A percentile compares a stretch with the other conserved stretches of the same genome.
These are phyloP conservation scores for Zoanthus sansibaricus DNA, from an alignment of 92 coral and sea anemone genomes.

Conservation along the genomic window DNA sequence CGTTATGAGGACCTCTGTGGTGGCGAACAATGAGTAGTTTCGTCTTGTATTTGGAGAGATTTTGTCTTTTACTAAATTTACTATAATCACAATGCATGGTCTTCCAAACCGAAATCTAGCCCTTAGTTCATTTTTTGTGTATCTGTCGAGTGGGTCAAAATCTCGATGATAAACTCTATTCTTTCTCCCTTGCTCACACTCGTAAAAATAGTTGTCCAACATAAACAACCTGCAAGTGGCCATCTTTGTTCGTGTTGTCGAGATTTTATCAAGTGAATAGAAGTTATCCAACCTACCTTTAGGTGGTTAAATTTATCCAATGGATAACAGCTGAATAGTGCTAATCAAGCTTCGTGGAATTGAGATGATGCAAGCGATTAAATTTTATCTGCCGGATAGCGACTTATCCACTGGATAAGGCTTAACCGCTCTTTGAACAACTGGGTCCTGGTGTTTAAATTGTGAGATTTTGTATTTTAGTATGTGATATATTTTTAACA, in stretches of 20 bases:
- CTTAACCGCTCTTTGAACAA: too few relatives aligned
- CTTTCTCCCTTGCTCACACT: background rate
- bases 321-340: too few relatives aligned
- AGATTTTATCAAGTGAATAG: background rate
- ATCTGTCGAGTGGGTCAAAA: background rate
- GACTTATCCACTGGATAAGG: too few relatives aligned
- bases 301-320: background rate
- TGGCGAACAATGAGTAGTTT: constrained; percentile 39
- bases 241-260: background rate
- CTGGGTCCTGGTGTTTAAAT: background rate
- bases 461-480: constrained; percentile 28
- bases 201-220: background rate
- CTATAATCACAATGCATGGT: constrained; percentile 7
- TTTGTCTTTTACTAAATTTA: constrained; percentile 22
- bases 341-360: too few relatives aligned
- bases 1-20: constrained; percentile 35
- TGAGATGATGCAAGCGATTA: too few relatives aligned
- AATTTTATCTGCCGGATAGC: too few relatives aligned
- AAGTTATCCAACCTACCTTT: constrained; percentile 1
- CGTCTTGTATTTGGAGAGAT: constrained; percentile 25
- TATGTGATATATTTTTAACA: constrained; percentile 29
- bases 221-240: background rate
- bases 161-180: background rate
- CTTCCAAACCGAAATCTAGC: constrained; percentile 46
- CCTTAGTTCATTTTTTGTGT: constrained; percentile 38